Base-by-base conservation (phyloP, 2,888 invertebrate genomes). In the Standfussiana lucernea region DNA sequence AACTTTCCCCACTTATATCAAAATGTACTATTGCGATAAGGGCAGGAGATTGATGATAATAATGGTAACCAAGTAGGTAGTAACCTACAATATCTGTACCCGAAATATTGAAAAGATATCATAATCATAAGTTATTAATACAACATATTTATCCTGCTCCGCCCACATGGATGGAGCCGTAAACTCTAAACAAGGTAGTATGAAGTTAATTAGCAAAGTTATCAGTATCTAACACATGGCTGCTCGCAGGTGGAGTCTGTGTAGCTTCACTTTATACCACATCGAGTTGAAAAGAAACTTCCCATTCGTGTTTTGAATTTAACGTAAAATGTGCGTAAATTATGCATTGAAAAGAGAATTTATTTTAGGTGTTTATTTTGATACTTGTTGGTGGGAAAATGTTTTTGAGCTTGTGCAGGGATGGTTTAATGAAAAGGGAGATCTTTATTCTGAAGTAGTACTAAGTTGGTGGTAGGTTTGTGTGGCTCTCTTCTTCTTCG, bases 131-230 rank as follows among this genome's bases (percentile, higher is more conserved):
- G 3, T 40, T 40, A 67, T 61, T 24, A 53, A 69, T 35, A 35
- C 47, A 80, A 72, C 7, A 74, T 56, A 72, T 72, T 79, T 40
- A 67, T 66, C 35, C 35, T 15, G 18, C 67, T 75, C 74, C 72
- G 45, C 56, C 67, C 71, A 80, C 68, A 35, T 76, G 73, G 79
- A 81, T 82, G 81, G 70, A 84, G 79, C 73, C 72, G 70, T 73
- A 77, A 86, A 90, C 84, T 90, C 82, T 37, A 84, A 85, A 82
- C 84, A 83, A 85, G 81, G 80, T 86, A 79, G 81, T 87, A 84
- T 85, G 81, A 86, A 89, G 86, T 86, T 91, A 91, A 91, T 91
- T 88, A 91, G 79, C 62, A 73, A 91, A 90, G 82, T 90, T 88
- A 82, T 79, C 77, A 79, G 75, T 83, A 81, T 85, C 85, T 82